phyloP scores from a whole-genome alignment of 2,888 invertebrate species.

The Lasioglossum oenotherae region DNA sequence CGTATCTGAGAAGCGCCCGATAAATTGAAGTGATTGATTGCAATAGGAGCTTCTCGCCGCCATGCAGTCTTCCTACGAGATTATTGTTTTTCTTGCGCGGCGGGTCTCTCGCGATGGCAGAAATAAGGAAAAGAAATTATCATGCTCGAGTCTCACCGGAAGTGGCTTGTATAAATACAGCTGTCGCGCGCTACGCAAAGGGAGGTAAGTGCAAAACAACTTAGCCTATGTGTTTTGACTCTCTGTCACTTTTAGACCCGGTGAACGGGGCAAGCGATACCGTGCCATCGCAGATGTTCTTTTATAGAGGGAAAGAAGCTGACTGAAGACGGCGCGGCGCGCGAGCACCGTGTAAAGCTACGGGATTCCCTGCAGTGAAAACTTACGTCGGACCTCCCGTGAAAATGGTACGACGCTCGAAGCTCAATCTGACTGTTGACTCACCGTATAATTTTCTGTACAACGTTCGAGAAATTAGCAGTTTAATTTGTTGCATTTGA shows the following conservation, averaged over 20 bases:
- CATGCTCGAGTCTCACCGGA: slow-evolving; percentile 58
- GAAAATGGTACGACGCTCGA: not conserved
- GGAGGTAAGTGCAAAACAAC: slow-evolving; percentile 57
- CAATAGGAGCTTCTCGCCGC: slow-evolving; percentile 4
- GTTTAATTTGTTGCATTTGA: not conserved
- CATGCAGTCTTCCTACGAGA: slow-evolving; percentile 8
- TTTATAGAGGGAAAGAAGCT: slow-evolving; percentile 11
- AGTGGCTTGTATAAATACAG: slow-evolving; percentile 71
- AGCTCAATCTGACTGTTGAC: not conserved
- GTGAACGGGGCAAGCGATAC: slow-evolving; percentile 50
- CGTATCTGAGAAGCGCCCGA: not conserved
- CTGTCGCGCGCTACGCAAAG: slow-evolving; percentile 59
- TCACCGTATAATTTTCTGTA: not conserved
- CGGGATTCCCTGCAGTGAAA: slow-evolving; percentile 3
- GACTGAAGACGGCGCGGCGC: not conserved
- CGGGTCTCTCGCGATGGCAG: slow-evolving; percentile 16
- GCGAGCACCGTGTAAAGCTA: not conserved
- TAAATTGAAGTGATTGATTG: not conserved
- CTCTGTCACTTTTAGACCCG: slow-evolving; percentile 57
- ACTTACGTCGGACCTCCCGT: not conserved
- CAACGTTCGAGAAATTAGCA: not conserved
- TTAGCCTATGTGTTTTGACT: slow-evolving; percentile 61
- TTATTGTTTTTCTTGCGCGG: slow-evolving; percentile 29
- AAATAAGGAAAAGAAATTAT: slow-evolving; percentile 67
- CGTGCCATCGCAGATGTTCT: slow-evolving; percentile 35